A percentile compares a stretch with the other conserved stretches of the same genome.
Evolutionary conservation across 2,888 invertebrate species (phyloP).

Genomic region (Mimas tiliae): DNA sequence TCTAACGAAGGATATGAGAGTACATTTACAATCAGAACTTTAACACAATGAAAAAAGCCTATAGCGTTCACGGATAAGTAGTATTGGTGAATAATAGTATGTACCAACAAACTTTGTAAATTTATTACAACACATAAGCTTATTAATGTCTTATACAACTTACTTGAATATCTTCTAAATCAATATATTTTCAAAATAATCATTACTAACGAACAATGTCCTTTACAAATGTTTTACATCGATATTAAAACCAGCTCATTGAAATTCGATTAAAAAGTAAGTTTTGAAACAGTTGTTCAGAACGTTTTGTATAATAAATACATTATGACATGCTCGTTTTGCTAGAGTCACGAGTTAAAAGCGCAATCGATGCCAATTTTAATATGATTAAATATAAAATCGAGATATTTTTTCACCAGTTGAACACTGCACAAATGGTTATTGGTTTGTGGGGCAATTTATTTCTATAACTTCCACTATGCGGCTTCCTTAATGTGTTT

Average conservation of each 20-base stretch:
- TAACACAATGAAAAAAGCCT: too few species aligned
- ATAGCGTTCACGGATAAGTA: too few species aligned
- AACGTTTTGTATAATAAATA: conserved; percentile 61
- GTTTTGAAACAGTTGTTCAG: conserved; percentile 56
- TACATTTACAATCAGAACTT: too few species aligned
- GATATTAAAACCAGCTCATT: conserved; percentile 22
- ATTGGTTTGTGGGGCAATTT: conserved; percentile 24
- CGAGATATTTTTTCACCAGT: conserved; percentile 16
- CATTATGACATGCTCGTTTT: conserved; percentile 59
- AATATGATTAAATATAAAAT: conserved; percentile 62
- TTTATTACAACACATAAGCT: too few species aligned
- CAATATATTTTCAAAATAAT: too few species aligned
- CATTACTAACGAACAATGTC: too few species aligned
- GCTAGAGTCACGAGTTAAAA: conserved; percentile 50
- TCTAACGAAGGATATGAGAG: too few species aligned
- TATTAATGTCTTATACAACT: too few species aligned
- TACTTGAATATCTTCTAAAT: too few species aligned
- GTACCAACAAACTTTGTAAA: too few species aligned
- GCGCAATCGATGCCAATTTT: conserved; percentile 62
- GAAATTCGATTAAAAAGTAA: conserved; percentile 13
- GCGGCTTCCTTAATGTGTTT: conserved; percentile 9
- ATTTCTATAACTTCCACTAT: conserved; percentile 11
- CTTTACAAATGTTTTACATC: not conserved
- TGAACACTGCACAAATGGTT: conserved; percentile 12
- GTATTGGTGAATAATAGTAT: too few species aligned